Evolutionary conservation across 2,888 invertebrate genomes (phyloP).

Genomic region (Andrena hattorfiana): DNA sequence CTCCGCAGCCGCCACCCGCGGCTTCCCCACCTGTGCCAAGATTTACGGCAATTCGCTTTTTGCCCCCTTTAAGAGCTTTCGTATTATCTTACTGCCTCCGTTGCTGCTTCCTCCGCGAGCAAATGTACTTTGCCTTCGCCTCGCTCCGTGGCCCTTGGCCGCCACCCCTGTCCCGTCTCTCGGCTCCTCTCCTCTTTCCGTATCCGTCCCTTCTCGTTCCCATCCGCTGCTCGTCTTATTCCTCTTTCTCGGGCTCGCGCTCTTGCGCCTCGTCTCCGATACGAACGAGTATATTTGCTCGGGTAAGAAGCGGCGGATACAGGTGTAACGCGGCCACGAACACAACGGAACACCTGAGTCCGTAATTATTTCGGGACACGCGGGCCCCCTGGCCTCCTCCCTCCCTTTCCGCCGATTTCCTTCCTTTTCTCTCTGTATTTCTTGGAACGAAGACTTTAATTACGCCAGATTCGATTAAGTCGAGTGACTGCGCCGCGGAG

Average conservation of each 20-base stretch:
- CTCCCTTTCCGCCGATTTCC: neutral
- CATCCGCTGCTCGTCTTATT: neutral
- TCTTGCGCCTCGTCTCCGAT: slow-evolving; percentile 50
- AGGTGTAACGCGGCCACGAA: slow-evolving; percentile 69
- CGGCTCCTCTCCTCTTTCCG: neutral
- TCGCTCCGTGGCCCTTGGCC: neutral
- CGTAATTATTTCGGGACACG: slow-evolving; percentile 67
- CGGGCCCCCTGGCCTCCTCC: neutral
- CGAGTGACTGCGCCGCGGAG: neutral
- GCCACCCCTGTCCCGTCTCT: neutral
- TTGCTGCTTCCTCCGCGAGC: slow-evolving; percentile 62
- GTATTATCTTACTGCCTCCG: slow-evolving; percentile 72
- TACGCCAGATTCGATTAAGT: slow-evolving; percentile 66
- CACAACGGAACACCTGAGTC: slow-evolving; percentile 68
- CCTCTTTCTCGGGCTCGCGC: slow-evolving; percentile 9
- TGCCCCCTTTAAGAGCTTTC: slow-evolving; percentile 73
- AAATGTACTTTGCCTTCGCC: slow-evolving; percentile 53
- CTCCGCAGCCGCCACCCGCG: slow-evolving; percentile 39
- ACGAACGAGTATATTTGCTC: slow-evolving; percentile 73
- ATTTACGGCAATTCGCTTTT: slow-evolving; percentile 74
- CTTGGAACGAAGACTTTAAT: slow-evolving; percentile 55
- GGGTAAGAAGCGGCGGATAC: slow-evolving; percentile 69
- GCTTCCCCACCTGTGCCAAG: slow-evolving; percentile 65
- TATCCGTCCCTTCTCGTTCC: slow-evolving; percentile 8
- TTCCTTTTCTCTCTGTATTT: neutral